Base-by-base conservation (phyloP, 2,888 invertebrate genomes). In the Yponomeuta cagnagella region DNA sequence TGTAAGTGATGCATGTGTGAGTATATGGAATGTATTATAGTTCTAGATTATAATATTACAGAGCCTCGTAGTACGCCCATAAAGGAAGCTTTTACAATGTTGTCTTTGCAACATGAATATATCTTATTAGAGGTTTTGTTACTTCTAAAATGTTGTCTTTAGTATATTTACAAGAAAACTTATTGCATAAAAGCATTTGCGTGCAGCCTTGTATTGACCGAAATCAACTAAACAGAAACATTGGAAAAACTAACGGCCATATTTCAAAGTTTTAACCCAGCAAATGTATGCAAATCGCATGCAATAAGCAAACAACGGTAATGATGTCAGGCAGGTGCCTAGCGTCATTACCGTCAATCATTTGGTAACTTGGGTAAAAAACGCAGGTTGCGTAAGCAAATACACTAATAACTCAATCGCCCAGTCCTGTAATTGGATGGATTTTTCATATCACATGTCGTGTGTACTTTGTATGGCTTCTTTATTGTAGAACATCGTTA, bases 381-480 rank as follows among this genome's bases (percentile, higher is more conserved):
- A 37, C 67, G 33, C 10, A 1, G 33, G 33, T 31, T 67, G 15
- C n/a, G 37, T 67, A 33, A 67, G 52, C 52, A 67, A 67, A 67
- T 67, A 67, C 12, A 67, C n/a, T 67, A 37, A 43, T 67, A 9
- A 37, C 67, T 37, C 37, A 63, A 63, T 63, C 10, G 63, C 30
- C 37, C 37, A 31, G 33, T 63, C 67, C 67, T 37, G 68, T 77
- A 76, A 77, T 78, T 73, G 74, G 74, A 72, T 72, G 78, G 80
- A 78, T 82, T 82, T 82, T 75, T 75, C 74, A 78, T 82, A 84
- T 85, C 81, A 78, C 75, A 79, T 84, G 75, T 78, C 82, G 73
- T 74, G 33, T n/a, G 9, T 43, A 71, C 67, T 77, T 79, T 77
- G 76, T 79, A 71, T 10, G 83, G 83, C 79, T 86, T 86, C 80